Conservation (phyloP, 2,888 invertebrate species). For the Apamea anceps region DNA sequence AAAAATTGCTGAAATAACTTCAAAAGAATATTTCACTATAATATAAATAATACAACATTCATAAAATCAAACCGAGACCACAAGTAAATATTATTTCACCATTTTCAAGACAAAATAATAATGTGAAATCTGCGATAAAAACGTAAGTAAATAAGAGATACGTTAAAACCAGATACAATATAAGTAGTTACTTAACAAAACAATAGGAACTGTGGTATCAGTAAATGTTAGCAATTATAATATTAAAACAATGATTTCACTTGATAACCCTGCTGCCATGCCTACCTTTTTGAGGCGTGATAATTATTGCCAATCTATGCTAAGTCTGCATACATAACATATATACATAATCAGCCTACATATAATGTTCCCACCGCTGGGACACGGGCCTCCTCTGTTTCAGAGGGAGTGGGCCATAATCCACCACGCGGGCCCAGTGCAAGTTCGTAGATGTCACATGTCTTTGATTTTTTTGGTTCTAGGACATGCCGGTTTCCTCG, state of each 20-base stretch:
- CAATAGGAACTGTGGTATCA: slow-evolving; percentile 48
- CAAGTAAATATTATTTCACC: slow-evolving; percentile 16
- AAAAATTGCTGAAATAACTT: background rate
- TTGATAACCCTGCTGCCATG: slow-evolving; percentile 37
- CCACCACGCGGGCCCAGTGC: too few species aligned
- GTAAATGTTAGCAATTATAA: slow-evolving; percentile 44
- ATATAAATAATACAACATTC: too few species aligned
- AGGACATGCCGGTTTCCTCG: too few species aligned
- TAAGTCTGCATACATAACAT: too few species aligned
- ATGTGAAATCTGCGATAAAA: background rate
- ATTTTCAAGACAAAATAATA: slow-evolving; percentile 22
- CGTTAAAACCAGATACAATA: slow-evolving; percentile 11
- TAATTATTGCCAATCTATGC: background rate
- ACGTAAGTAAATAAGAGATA: slow-evolving; percentile 17
- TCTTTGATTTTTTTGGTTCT: too few species aligned
- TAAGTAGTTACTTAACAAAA: slow-evolving; percentile 2
- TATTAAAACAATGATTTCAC: slow-evolving; percentile 39
- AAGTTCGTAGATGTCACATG: too few species aligned
- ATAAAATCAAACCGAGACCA: slow-evolving; percentile 5
- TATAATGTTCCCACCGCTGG: too few species aligned
- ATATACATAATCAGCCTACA: too few species aligned
- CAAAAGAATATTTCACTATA: background rate
- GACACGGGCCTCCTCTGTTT: too few species aligned
- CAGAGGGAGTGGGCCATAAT: too few species aligned
- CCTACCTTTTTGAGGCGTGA: slow-evolving; percentile 25